phyloP scores from a whole-genome alignment of 2,113 vertebrate genomes.

The Microtus oregoni region DNA sequence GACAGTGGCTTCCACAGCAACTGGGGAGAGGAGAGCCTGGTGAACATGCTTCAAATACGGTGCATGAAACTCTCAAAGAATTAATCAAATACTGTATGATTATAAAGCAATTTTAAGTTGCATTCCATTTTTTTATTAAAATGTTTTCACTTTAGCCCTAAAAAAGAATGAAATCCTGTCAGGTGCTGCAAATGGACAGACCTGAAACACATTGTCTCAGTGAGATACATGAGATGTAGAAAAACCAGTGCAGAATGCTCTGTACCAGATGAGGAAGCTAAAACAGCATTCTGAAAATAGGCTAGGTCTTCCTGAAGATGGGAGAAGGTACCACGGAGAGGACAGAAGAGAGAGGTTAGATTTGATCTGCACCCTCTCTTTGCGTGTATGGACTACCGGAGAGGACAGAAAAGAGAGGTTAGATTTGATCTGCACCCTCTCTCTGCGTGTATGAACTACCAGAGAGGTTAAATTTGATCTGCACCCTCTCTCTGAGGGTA shows the following conservation, averaged over 20 bases:
- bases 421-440: too few species aligned
- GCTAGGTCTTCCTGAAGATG: background rate
- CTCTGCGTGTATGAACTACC: fast-evolving
- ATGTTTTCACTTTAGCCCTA: background rate
- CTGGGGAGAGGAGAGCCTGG: background rate
- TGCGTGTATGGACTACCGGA: too few species aligned
- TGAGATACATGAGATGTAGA: background rate
- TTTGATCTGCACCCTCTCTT: too few species aligned
- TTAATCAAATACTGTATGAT: background rate
- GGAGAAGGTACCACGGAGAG: background rate
- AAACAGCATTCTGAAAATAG: background rate
- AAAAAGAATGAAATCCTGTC: background rate
- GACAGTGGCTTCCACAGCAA: background rate
- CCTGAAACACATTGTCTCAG: background rate
- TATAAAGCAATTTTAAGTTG: background rate
- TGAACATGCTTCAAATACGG: background rate
- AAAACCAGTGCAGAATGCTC: background rate
- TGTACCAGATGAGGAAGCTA: background rate
- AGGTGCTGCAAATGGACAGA: background rate
- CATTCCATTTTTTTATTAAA: background rate
- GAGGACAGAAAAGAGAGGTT: too few species aligned
- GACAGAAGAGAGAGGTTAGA: too few species aligned
- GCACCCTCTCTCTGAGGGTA: too few species aligned
- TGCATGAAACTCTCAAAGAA: background rate
- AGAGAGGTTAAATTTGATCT: too few species aligned